These are phyloP conservation scores for Loriculus beryllinus DNA, from an alignment of 2,797 vertebrate genomes.

Conservation along the genomic window DNA sequence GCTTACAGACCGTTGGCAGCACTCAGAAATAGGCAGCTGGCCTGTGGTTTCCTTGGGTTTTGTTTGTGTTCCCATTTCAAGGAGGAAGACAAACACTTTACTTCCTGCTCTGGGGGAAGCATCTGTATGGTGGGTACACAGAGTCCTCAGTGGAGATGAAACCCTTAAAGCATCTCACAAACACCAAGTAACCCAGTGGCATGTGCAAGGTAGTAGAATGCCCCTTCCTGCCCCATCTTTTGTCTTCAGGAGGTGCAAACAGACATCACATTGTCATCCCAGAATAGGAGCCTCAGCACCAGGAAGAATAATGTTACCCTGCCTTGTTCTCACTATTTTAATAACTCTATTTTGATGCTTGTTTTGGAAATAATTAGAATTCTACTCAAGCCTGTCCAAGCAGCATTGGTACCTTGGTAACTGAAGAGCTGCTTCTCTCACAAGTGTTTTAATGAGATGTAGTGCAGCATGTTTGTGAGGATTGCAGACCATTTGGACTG, in stretches of 20 bases:
- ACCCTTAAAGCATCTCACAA: background rate
- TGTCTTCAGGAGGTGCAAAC: background rate
- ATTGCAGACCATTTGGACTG: background rate
- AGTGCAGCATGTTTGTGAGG: background rate
- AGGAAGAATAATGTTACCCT: background rate
- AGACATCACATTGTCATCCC: background rate
- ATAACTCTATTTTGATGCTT: background rate
- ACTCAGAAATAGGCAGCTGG: background rate
- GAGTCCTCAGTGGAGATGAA: background rate
- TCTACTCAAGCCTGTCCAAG: background rate
- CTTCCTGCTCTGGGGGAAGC: background rate
- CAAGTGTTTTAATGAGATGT: background rate
- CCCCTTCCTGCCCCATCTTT: background rate
- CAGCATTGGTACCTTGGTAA: background rate
- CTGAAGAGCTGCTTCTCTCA: background rate
- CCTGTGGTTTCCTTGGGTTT: background rate
- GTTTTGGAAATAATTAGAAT: background rate
- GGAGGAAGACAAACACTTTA: background rate
- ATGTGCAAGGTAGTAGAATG: accelerated
- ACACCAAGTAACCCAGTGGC: background rate
- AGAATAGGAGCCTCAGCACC: background rate
- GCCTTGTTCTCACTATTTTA: background rate
- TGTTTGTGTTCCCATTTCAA: background rate
- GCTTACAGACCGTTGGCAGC: background rate
- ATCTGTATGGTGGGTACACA: background rate